Conservation (phyloP, 2,113 vertebrate species). For the Nannobrachium achirus region DNA sequence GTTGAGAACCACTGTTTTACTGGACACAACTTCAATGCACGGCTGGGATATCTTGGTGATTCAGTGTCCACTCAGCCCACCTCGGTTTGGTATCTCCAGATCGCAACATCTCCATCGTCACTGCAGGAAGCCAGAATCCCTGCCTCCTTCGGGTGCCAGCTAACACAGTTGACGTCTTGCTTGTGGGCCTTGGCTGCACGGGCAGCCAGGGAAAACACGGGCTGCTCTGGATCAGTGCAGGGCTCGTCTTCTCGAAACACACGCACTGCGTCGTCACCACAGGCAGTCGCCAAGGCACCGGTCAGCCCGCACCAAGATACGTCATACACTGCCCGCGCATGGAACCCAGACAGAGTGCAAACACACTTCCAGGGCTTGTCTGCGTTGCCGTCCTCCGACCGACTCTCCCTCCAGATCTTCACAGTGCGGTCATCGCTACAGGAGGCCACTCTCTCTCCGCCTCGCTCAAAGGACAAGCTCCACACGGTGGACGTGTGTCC, state of each 20-base stretch:
- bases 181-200: constrained; percentile 84
- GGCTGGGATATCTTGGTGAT: too few relatives aligned
- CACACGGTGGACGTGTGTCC: constrained; percentile 94
- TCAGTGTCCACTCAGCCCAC: constrained; percentile 40
- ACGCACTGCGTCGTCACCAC: constrained; percentile 88
- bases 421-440: constrained; percentile 93
- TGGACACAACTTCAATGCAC: too few relatives aligned
- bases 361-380: constrained; percentile 89
- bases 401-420: constrained; percentile 87
- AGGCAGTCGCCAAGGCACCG: constrained; percentile 89
- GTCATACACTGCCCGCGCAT: constrained; percentile 89
- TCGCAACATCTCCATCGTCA: constrained; percentile 87
- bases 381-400: constrained; percentile 66
- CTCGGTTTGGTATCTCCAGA: constrained; percentile 87
- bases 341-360: constrained; percentile 92
- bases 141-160: constrained; percentile 88
- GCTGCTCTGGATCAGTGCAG: constrained; percentile 74
- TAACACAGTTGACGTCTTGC: constrained; percentile 93
- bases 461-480: constrained; percentile 87
- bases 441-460: constrained; percentile 85
- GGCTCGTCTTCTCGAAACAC: constrained; percentile 88
- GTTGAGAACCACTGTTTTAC: too few relatives aligned
- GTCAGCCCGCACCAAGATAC: constrained; percentile 89
- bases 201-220: constrained; percentile 81
- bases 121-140: constrained; percentile 90